phyloP scores from a whole-genome alignment of 2,113 vertebrate species.

The Tor tambroides region DNA sequence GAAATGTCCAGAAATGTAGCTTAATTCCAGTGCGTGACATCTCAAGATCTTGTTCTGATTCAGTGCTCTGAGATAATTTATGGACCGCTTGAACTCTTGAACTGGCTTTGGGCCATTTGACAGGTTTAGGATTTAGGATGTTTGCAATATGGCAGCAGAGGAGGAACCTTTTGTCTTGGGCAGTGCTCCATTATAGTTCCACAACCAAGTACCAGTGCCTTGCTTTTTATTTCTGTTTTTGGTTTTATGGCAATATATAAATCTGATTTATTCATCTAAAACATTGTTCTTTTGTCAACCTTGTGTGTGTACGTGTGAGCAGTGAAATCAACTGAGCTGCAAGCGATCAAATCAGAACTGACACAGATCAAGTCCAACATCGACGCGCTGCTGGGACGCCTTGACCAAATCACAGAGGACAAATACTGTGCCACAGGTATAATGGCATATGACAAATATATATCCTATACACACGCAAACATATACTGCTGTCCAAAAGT shows the following conservation, averaged over 20 bases:
- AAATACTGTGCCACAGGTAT: constrained; percentile 82
- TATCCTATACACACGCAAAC: background rate
- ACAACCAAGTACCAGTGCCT: background rate
- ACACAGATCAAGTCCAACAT: constrained; percentile 96
- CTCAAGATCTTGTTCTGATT: background rate
- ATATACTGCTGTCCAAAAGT: background rate
- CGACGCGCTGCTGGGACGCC: constrained; percentile 86
- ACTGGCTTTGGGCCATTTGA: background rate
- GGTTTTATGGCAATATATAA: constrained; percentile 18
- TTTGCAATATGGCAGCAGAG: background rate
- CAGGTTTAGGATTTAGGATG: background rate
- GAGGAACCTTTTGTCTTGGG: background rate
- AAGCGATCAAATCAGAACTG: constrained; percentile 90
- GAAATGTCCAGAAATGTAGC: background rate
- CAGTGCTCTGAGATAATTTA: background rate
- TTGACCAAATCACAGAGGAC: constrained; percentile 90
- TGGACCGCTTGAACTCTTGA: constrained; percentile 26
- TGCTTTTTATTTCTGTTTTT: constrained; percentile 4
- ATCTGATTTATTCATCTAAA: constrained; percentile 3
- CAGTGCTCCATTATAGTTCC: background rate
- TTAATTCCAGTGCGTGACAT: no score
- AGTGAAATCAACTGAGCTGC: constrained; percentile 88
- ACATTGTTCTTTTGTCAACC: background rate
- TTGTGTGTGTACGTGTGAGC: constrained; percentile 49
- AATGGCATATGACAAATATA: constrained; percentile 24